Percentiles rank a stretch among this genome's conserved stretches.
Conservation (phyloP, 2,888 invertebrate species). For the Ectemnius continuus region DNA sequence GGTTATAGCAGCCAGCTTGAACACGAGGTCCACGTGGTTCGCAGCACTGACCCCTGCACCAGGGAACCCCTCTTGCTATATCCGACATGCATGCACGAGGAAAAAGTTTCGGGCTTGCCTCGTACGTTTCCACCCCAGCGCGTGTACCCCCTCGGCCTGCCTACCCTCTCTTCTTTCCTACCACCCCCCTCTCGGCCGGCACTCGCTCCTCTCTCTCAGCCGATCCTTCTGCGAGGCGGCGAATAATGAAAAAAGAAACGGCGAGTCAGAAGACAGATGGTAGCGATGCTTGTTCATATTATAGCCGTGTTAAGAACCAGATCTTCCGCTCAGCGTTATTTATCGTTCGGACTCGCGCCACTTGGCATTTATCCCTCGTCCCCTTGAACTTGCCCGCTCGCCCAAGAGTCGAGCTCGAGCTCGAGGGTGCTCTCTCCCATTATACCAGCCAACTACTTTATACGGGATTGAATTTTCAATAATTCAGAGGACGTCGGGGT, state of each 20-base stretch:
- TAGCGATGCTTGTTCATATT: conserved; percentile 34
- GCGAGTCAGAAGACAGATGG: conserved; percentile 59
- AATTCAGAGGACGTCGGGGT: too few species aligned
- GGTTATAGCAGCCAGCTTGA: conserved; percentile 29
- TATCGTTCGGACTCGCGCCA: conserved; percentile 15
- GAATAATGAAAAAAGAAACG: conserved; percentile 52
- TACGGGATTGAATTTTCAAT: too few species aligned
- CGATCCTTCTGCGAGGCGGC: conserved; percentile 48
- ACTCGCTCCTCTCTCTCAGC: conserved; percentile 12
- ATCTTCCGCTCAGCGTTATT: conserved; percentile 36
- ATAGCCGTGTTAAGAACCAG: conserved; percentile 40
- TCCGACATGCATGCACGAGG: conserved; percentile 53
- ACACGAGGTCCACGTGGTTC: conserved; percentile 49
- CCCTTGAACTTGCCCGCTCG: too few species aligned
- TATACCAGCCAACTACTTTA: too few species aligned
- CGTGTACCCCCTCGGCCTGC: neutral
- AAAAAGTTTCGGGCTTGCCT: conserved; percentile 57
- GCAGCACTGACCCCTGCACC: conserved; percentile 58
- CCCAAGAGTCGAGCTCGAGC: neutral
- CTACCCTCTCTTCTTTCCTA: too few species aligned
- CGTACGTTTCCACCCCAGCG: conserved; percentile 46
- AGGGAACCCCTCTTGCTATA: conserved; percentile 46
- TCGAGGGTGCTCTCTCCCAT: too few species aligned
- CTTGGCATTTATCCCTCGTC: neutral
- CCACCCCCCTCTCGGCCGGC: too few species aligned